phyloP scores from a whole-genome alignment of 1,140 invertebrate genomes.

The Drosophila subpulchrella region DNA sequence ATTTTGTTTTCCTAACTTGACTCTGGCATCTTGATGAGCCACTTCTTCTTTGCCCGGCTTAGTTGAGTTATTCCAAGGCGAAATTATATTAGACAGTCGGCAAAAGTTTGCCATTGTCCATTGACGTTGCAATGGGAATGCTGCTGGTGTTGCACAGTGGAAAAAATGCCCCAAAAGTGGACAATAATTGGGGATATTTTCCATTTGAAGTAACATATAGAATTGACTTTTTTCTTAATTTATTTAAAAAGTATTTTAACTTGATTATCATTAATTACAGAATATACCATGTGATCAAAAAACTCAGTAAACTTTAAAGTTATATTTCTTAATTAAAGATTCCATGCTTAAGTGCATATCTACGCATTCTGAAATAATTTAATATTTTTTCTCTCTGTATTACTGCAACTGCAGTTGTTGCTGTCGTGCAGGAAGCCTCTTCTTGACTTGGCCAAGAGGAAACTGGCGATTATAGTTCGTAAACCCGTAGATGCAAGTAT shows the following conservation, averaged over 20 bases:
- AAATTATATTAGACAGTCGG: constrained; percentile 71
- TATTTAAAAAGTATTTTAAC: no score
- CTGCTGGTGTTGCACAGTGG: constrained; percentile 16
- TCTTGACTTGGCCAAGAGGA: constrained; percentile 74
- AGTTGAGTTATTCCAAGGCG: constrained; percentile 76
- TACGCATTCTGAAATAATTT: no score
- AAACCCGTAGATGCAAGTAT: constrained; percentile 48
- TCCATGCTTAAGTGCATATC: no score
- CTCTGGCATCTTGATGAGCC: constrained; percentile 72
- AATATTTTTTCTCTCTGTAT: constrained; percentile 6
- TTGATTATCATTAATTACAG: no score
- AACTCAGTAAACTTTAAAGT: no score
- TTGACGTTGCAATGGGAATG: constrained; percentile 11
- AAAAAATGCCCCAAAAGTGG: no score
- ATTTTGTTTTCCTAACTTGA: constrained; percentile 77
- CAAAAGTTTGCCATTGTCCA: constrained; percentile 16
- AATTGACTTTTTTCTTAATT: no score
- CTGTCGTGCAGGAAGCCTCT: constrained; percentile 71
- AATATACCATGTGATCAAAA: no score
- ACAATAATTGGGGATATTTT: neutral
- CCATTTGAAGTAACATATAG: neutral
- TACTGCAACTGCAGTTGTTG: constrained; percentile 16
- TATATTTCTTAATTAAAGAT: no score
- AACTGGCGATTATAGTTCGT: constrained; percentile 72
- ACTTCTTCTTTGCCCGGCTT: constrained; percentile 55